These are phyloP conservation scores for Drosophila biarmipes DNA, from an alignment of 1,140 invertebrate genomes.

Conservation along the genomic window DNA sequence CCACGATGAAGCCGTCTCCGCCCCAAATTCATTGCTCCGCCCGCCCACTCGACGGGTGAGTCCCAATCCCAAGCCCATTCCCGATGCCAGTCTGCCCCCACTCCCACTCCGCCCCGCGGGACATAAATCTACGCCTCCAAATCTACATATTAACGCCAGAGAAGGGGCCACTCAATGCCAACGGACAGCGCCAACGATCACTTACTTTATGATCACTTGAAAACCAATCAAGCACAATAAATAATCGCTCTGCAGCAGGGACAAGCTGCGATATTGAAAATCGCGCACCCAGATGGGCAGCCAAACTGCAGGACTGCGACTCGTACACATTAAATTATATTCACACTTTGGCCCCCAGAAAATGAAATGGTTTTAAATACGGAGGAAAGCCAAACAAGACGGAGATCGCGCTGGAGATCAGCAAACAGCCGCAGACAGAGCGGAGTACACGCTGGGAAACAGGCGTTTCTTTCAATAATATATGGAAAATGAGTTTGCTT, in stretches of 20 bases:
- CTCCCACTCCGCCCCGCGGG: slow-evolving; percentile 19
- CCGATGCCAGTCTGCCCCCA: not conserved
- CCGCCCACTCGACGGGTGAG: not conserved
- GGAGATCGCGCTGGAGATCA: slow-evolving; percentile 54
- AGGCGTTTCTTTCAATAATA: no score
- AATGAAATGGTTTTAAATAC: slow-evolving; percentile 77
- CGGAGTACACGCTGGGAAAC: slow-evolving; percentile 5
- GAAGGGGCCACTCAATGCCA: slow-evolving; percentile 51
- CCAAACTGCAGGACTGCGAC: slow-evolving; percentile 8
- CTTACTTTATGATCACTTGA: slow-evolving; percentile 84
- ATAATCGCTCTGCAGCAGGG: slow-evolving; percentile 69
- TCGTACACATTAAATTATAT: slow-evolving; percentile 83
- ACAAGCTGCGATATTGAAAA: slow-evolving; percentile 79
- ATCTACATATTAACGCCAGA: slow-evolving; percentile 79
- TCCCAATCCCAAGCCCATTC: not conserved
- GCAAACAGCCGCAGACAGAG: slow-evolving; percentile 60
- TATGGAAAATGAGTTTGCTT: not conserved
- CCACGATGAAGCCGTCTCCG: slow-evolving; percentile 54
- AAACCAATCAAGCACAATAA: slow-evolving; percentile 84
- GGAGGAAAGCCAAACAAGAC: slow-evolving; percentile 67
- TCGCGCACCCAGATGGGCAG: slow-evolving; percentile 50
- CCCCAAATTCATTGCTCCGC: slow-evolving; percentile 40
- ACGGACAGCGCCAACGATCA: slow-evolving; percentile 71
- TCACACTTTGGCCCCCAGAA: slow-evolving; percentile 84
- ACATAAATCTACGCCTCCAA: slow-evolving; percentile 78